Evolutionary conservation across 2,113 vertebrate species (phyloP), one percentile per base, ranked within the genome.

Genomic region (Peucedramus taeniatus): DNA sequence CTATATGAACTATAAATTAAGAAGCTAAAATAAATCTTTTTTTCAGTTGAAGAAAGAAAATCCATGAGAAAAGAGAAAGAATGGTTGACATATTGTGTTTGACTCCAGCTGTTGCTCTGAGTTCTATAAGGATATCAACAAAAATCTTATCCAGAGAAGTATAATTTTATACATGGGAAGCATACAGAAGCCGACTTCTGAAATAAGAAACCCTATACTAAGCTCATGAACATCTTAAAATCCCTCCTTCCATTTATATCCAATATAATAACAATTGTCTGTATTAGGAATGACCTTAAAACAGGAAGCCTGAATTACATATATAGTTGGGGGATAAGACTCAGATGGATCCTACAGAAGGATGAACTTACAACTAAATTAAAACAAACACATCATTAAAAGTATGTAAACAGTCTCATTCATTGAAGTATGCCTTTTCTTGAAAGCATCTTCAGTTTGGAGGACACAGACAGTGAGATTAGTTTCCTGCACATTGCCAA

Each of bases 301-400:
- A 88, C 63, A 91, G 92, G 87, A 78, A 76, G 44, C 11, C 60
- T 70, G 35, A 61, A 57, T 74, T 89, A 76, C 11, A 65, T 5
- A 37, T 59, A 72, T 59, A 87, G 61, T 90, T 90, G 75, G 53
- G 37, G 78, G 51, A 86, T 51, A 66, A 68, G 45, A 84, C 65
- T 94, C 64, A 93, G 60, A 83, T 72, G 54, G 79, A 95, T 83
- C 50, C 33, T 76, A 83, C 65, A 87, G 83, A 83, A 91, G n/a
- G 54, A 92, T 83, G 69, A 94, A 83, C 45, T 91, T 84, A 57
- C 16, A 80, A 87, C 28, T 82, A 95, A 91, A 91, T 93, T 93
- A 96, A 91, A 96, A 92, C 54, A 96, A 85, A 94, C 33, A 78
- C 30, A 78, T 59, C 83, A 95, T 93, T 81, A 86, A 70, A 93